These are phyloP conservation scores for Hydroisotoma schaefferi DNA, from an alignment of 2,888 invertebrate genomes.

Conservation along the genomic window DNA sequence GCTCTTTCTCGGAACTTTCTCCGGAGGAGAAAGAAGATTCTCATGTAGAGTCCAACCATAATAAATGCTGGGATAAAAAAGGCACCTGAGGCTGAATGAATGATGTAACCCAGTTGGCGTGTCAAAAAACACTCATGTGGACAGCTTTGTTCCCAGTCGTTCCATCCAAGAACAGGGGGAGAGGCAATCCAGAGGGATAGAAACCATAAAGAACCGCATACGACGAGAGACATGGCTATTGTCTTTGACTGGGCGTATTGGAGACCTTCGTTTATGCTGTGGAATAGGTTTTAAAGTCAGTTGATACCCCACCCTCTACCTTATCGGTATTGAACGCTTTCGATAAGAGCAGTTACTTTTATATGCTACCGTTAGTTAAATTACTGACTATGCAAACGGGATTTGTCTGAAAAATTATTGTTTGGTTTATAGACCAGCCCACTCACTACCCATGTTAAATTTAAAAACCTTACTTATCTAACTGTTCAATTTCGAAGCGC, in stretches of 20 bases:
- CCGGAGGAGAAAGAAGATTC: constrained; percentile 40
- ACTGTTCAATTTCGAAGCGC: no score
- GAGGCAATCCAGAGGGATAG: constrained; percentile 44
- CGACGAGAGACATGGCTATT: constrained; percentile 19
- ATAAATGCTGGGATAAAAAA: constrained; percentile 43
- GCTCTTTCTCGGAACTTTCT: constrained; percentile 33
- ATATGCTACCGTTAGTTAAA: no score
- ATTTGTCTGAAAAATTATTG: no score
- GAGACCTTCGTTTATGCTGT: constrained; percentile 44
- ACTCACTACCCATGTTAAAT: no score
- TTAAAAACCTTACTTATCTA: no score
- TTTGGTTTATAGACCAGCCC: no score
- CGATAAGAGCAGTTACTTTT: no score
- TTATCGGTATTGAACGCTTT: no score
- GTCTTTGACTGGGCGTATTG: constrained; percentile 39
- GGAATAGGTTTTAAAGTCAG: no score
- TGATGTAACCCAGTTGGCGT: constrained; percentile 33
- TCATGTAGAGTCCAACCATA: constrained; percentile 39
- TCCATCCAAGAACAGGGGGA: constrained; percentile 41
- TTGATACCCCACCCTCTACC: no score
- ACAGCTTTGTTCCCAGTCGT: constrained; percentile 24
- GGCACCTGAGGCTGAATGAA: constrained; percentile 44
- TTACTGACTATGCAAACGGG: no score
- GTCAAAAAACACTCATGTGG: constrained; percentile 25
- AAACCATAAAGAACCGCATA: constrained; percentile 34